Evolutionary conservation across 2,113 vertebrate species (phyloP).

Genomic region (Ptychochromis oligacanthus): DNA sequence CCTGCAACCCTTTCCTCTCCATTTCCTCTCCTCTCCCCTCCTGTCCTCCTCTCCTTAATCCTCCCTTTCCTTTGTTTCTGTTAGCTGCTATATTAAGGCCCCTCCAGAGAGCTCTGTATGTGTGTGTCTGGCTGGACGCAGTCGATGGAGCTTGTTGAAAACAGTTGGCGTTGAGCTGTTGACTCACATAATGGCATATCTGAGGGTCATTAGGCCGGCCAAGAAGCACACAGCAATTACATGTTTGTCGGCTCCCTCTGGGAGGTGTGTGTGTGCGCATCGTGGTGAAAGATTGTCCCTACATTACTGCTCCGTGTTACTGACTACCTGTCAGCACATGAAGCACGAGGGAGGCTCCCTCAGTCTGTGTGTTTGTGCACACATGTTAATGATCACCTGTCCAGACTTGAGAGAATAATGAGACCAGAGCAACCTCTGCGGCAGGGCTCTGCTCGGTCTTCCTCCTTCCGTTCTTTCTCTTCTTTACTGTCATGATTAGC

Average conservation of each 20-base stretch:
- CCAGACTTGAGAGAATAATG: conserved; percentile 68
- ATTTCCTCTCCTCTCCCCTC: conserved; percentile 7
- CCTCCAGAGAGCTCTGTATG: neutral
- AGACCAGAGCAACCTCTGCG: conserved; percentile 29
- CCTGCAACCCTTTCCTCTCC: neutral
- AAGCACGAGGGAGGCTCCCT: conserved; percentile 26
- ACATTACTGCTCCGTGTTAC: conserved; percentile 28
- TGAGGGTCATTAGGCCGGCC: conserved; percentile 10
- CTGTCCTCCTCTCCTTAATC: conserved; percentile 24
- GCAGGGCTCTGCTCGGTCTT: neutral
- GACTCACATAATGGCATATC: conserved; percentile 45
- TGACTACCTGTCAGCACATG: conserved; percentile 66
- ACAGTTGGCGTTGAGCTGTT: conserved; percentile 39
- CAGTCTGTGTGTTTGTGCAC: conserved; percentile 10
- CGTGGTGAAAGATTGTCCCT: neutral
- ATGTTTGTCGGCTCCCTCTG: conserved; percentile 37
- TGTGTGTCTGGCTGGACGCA: neutral
- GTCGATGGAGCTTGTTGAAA: conserved; percentile 21
- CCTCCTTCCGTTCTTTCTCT: neutral
- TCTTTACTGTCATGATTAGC: neutral
- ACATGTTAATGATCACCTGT: conserved; percentile 65
- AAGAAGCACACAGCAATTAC: conserved; percentile 30
- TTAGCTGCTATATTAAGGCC: conserved; percentile 17
- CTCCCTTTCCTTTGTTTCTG: conserved; percentile 54
- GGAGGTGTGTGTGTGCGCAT: conserved; percentile 1